Percentiles rank a stretch among this genome's conserved stretches.
phyloP scores from a whole-genome alignment of 2,113 vertebrate species.

The Circaetus cinerascens region DNA sequence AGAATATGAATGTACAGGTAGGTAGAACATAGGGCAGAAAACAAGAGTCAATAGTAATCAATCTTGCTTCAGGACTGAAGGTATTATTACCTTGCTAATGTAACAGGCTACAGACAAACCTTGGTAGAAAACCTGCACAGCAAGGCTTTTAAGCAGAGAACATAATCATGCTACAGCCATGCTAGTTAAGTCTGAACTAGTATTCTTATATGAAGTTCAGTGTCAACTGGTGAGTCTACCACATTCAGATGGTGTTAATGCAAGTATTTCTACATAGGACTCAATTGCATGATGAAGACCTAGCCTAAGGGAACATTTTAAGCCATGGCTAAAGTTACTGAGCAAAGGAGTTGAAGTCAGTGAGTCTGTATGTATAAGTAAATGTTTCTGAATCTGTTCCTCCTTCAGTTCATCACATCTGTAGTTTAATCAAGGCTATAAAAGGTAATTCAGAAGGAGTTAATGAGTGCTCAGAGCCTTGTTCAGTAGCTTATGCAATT shows the following conservation, averaged over 20 bases:
- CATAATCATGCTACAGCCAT: neutral
- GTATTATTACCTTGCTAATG: neutral
- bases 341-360: neutral
- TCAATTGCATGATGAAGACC: neutral
- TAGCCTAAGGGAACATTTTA: neutral
- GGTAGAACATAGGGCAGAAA: neutral
- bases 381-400: neutral
- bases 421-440: neutral
- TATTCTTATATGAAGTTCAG: neutral
- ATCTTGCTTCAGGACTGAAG: neutral
- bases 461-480: neutral
- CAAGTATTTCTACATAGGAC: neutral
- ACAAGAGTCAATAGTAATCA: neutral
- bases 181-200: neutral
- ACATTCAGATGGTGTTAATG: neutral
- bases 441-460: neutral
- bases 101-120: neutral
- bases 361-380: neutral
- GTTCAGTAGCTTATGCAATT: neutral
- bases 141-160: neutral
- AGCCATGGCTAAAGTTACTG: neutral
- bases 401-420: neutral
- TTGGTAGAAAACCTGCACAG: neutral
- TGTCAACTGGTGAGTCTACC: neutral
- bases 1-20: neutral